Evolutionary conservation across 2,888 invertebrate species (phyloP), one percentile per base, ranked within the genome.

Genomic region (Boloria selene): DNA sequence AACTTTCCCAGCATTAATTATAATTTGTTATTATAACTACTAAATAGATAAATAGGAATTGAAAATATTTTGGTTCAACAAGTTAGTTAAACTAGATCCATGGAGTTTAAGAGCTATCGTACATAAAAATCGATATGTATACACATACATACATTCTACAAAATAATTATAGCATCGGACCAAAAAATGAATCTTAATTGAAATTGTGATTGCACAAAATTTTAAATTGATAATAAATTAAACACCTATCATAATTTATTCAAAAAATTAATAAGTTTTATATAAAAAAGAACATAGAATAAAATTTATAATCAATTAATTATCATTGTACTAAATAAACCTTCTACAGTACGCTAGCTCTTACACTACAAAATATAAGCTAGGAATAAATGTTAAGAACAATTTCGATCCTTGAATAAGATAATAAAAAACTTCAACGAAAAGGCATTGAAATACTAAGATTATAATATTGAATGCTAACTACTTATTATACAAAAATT

Each of bases 401-500:
- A 62, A 53, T 54, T 59, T 55, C 26, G 54, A 67, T 22, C 13
- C 14, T 50, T 45, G n/a, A 55, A 54, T 53, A 26, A 44, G 16
- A 58, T 53, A 51, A 50, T 26, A 52, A 68, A 67, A 70, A 65
- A 73, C 55, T 54, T 61, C 66, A 58, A 54, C 47, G 47, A 74
- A 73, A 73, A 71, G 47, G 47, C 51, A 69, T 74, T 72, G 70
- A 73, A 70, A 75, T 69, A 73, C 76, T 73, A 79, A 77, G 68
- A 71, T 72, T 70, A 78, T n/a, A n/a, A n/a, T 78, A 80, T 79
- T 86, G 81, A 85, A 87, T 78, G 80, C 90, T 90, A 90, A 87
- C 90, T 90, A 90, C 88, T 86, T 89, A 90, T 83, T 71, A 84
- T 89, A 89, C 87, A 88, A 83, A 78, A 79, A 79, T 81, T 81